Evolutionary conservation across 2,797 vertebrate species (phyloP).

Genomic region (Tragopan temminckii): DNA sequence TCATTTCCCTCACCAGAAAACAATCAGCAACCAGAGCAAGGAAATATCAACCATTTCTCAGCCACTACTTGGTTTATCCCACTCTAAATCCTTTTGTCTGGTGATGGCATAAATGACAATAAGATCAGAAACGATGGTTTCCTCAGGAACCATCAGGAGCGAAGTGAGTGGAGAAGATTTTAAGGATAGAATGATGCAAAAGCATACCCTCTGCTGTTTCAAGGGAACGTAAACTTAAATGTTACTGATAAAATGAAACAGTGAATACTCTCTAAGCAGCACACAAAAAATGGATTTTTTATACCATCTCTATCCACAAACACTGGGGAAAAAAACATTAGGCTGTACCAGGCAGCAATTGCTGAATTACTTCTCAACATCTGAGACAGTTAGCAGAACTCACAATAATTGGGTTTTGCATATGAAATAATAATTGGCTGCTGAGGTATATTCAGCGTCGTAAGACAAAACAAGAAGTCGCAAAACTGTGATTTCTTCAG

Average conservation of each 20-base stretch:
- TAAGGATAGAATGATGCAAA: not conserved
- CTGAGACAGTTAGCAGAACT: not conserved
- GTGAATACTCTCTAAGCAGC: not conserved
- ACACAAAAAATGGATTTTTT: not conserved
- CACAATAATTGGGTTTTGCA: not conserved
- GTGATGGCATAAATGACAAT: slow-evolving; percentile 21
- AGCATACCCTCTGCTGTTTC: not conserved
- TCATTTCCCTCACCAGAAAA: slow-evolving; percentile 63
- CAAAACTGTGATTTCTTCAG: not conserved
- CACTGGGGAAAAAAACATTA: not conserved
- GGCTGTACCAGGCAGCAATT: not conserved
- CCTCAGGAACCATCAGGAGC: not conserved
- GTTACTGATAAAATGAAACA: not conserved
- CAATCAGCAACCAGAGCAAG: slow-evolving; percentile 67
- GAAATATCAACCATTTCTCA: slow-evolving; percentile 52
- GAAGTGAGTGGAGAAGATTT: not conserved
- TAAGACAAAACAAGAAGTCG: not conserved
- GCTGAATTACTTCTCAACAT: not conserved
- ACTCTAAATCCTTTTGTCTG: not conserved
- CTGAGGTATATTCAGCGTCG: not conserved
- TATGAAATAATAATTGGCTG: not conserved
- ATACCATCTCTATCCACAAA: not conserved
- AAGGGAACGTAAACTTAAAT: slow-evolving; percentile 4
- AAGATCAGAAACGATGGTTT: not conserved
- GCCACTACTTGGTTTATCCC: slow-evolving; percentile 14